Conservation (phyloP, 2,113 vertebrate genomes). For the human region DNA sequence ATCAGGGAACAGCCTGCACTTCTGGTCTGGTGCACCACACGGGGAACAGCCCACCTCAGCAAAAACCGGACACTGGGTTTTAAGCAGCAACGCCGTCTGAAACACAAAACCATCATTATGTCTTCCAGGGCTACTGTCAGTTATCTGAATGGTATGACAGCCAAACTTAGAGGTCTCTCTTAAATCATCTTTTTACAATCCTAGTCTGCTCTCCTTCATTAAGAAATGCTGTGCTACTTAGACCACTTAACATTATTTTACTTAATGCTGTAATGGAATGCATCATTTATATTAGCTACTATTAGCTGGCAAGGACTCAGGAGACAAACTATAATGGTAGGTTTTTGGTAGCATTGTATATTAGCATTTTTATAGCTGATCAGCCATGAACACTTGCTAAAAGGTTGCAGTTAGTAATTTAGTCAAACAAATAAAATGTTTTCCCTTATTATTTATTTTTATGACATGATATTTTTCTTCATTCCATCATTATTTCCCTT, state of each 20-base stretch:
- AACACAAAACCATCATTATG: conserved; percentile 72
- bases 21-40: conserved; percentile 86
- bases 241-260: neutral
- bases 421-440: neutral
- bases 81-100: conserved; percentile 96
- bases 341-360: neutral
- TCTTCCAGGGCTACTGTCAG: neutral
- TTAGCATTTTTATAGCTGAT: neutral
- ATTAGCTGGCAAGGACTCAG: neutral
- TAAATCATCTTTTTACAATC: neutral
- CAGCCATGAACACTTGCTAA: neutral
- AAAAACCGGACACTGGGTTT: conserved; percentile 95
- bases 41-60: conserved; percentile 86
- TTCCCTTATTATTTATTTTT: conserved; percentile 9
- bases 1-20: conserved; percentile 87
- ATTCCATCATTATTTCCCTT: neutral
- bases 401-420: neutral
- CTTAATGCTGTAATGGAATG: neutral
- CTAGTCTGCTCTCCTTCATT: neutral
- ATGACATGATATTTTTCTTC: neutral
- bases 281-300: neutral
- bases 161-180: neutral
- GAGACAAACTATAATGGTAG: neutral
- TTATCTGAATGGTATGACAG: neutral
- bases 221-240: conserved; percentile 12